Evolutionary conservation across 2,113 vertebrate genomes (phyloP), one percentile per base, ranked within the genome.

Genomic region (Lipophrys pholis): DNA sequence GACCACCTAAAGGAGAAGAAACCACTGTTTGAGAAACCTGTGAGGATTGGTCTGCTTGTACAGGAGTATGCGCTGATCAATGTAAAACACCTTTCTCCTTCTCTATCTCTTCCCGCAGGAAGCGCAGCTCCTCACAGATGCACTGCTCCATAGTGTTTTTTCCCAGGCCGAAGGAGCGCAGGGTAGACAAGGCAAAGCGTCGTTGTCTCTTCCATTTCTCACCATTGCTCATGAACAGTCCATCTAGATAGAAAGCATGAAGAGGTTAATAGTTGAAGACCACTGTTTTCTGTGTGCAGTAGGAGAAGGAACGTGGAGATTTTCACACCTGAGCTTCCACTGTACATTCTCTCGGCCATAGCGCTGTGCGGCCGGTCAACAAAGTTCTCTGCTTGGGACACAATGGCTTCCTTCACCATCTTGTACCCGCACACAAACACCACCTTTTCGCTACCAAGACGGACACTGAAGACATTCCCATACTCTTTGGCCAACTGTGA

Each of bases 111-210:
- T 95, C 92, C 9, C 12, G 62, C 0, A 97, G 92, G 56, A 21
- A 77, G 0, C 0, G 4, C 48, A 87, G 87, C 65, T 97, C 96
- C 51, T 95, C 93, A 82, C 92, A 91, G 51, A 96, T 96, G 39
- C 86, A 79, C 51, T 94, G 78, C 79, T 95, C 95, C 70, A 94
- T 55, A 45, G 73, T 43, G 17, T 63, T 92, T 87, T 93, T 96
- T 1, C 95, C 94, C 81, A 95, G 5, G 12, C 95, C 95, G 0
- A 97, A 95, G 74, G 79, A 95, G 8, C 90, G 93, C 2, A 97
- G 84, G 0, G 93, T 95, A 41, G 59, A 86, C 78, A 95, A 71
- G 42, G 92, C 80, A 75, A 95, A 94, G 9, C 93, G 91, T 11
- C 94, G 81, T 67, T 95, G 94, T 53, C 52, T 90, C 82, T 88